Evolutionary conservation across 1,140 invertebrate genomes (phyloP), one percentile per base, ranked within the genome.

Genomic region (Drosophila punjabiensis): DNA sequence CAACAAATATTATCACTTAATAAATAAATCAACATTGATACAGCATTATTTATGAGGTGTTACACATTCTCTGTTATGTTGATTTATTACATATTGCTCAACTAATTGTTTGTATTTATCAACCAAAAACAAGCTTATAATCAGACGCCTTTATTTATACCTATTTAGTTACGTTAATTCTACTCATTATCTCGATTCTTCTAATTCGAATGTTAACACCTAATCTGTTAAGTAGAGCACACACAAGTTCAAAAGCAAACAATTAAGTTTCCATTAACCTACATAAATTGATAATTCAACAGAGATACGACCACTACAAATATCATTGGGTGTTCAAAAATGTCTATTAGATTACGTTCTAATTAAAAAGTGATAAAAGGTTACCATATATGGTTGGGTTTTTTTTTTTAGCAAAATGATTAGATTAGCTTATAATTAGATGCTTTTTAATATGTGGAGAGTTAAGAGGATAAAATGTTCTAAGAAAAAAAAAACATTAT

Each of bases 101-200:
- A 43, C 18, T 35, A 53, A 67, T 52, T 67, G 35, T 37, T 55
- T 45, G 20, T 67, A 55, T 68, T 71, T 71, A 69, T 47, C 64
- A 68, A 70, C 48, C 48, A 24, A 45, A 71, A 68, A 56, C 50
- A 47, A 71, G 39, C n/a, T n/a, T n/a, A n/a, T n/a, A n/a, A n/a
- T n/a, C n/a, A n/a, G n/a, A n/a, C n/a, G n/a, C 8, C 13, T 56
- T 24, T 43, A 70, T 45, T 68, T 68, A 37, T 50, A 68, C 4
- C 50, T n/a, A 47, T 71, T 71, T 71, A 70, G 63, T 56, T 35
- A 52, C 47, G 47, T 69, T 71, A 71, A 56, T 68, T 67, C 32
- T 30, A 55, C 10, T 45, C 37, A 70, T 70, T 70, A 70, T 53
- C 63, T 67, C 4, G 47, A 45, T 35, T 53, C 62, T 53, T 3